A percentile compares a stretch with the other conserved stretches of the same genome.
Evolutionary conservation across 1,140 invertebrate genomes (phyloP).

Genomic region (Drosophila fuyamai): DNA sequence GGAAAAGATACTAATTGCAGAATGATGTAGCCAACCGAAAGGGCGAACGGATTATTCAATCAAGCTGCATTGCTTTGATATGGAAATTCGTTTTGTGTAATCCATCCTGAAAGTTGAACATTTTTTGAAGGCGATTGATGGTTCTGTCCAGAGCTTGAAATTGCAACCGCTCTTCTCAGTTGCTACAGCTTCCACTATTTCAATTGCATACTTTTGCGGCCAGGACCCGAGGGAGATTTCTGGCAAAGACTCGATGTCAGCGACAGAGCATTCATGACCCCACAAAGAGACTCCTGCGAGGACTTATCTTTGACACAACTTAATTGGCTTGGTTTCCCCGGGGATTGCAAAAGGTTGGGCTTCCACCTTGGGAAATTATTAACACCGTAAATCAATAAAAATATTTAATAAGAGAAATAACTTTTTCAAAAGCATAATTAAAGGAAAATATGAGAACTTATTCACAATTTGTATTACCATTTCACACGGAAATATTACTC

Average conservation of each 20-base stretch:
- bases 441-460: too few relatives aligned
- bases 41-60: slow-evolving; percentile 25
- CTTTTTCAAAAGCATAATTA: not conserved
- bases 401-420: not conserved
- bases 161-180: slow-evolving; percentile 15
- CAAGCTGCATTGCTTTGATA: slow-evolving; percentile 25
- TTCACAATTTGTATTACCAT: too few relatives aligned
- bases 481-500: too few relatives aligned
- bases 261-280: slow-evolving; percentile 2
- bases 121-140: not conserved
- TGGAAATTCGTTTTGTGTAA: slow-evolving; percentile 19
- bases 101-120: slow-evolving; percentile 2
- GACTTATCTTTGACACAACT: slow-evolving; percentile 24
- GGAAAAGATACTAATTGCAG: slow-evolving; percentile 43
- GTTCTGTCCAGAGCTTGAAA: slow-evolving; percentile 8
- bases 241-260: slow-evolving; percentile 17
- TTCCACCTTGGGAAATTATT: slow-evolving; percentile 86
- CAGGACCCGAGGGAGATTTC: slow-evolving; percentile 19
- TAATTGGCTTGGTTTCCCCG: slow-evolving; percentile 80
- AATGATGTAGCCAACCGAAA: slow-evolving; percentile 29
- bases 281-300: slow-evolving; percentile 19
- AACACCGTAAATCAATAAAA: not conserved
- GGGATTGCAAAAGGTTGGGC: slow-evolving; percentile 93
- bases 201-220: slow-evolving; percentile 43
- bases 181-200: slow-evolving; percentile 25